These are phyloP conservation scores for Rhimphoctona megacephalus DNA, from an alignment of 2,888 invertebrate species.

Conservation along the genomic window DNA sequence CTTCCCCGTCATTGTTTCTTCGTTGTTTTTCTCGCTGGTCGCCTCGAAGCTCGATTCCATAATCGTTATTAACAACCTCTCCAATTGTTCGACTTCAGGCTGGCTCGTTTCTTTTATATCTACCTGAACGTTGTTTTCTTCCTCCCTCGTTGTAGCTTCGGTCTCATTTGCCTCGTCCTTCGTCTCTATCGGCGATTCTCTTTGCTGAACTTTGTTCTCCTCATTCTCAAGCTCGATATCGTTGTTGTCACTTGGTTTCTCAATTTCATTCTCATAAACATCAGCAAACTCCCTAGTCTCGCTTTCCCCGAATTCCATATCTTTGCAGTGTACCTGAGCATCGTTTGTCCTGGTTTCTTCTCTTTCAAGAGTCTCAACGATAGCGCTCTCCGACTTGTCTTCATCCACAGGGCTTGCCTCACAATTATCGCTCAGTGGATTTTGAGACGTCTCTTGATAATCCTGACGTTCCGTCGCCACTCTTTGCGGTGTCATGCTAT, in stretches of 20 bases:
- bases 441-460: slow-evolving; percentile 47
- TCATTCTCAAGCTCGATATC: slow-evolving; percentile 46
- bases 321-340: slow-evolving; percentile 64
- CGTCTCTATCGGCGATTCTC: not conserved
- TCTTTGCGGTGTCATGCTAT: slow-evolving; percentile 50
- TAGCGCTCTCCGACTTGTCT: slow-evolving; percentile 75
- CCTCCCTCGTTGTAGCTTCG: not conserved
- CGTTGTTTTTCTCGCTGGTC: slow-evolving; percentile 58
- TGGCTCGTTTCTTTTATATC: slow-evolving; percentile 70
- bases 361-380: slow-evolving; percentile 74
- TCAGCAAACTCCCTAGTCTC: slow-evolving; percentile 65
- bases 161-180: slow-evolving; percentile 51
- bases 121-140: slow-evolving; percentile 17
- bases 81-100: slow-evolving; percentile 81
- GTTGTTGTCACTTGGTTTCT: slow-evolving; percentile 52
- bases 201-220: slow-evolving; percentile 32
- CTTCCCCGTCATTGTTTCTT: slow-evolving; percentile 52
- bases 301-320: slow-evolving; percentile 70
- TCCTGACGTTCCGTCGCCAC: slow-evolving; percentile 50
- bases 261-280: slow-evolving; percentile 67
- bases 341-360: slow-evolving; percentile 68
- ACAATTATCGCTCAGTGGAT: slow-evolving; percentile 41
- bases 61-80: slow-evolving; percentile 79
- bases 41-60: slow-evolving; percentile 79
- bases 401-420: slow-evolving; percentile 63